phyloP scores from a whole-genome alignment of 2,888 invertebrate genomes.

The Ormia ochracea region DNA sequence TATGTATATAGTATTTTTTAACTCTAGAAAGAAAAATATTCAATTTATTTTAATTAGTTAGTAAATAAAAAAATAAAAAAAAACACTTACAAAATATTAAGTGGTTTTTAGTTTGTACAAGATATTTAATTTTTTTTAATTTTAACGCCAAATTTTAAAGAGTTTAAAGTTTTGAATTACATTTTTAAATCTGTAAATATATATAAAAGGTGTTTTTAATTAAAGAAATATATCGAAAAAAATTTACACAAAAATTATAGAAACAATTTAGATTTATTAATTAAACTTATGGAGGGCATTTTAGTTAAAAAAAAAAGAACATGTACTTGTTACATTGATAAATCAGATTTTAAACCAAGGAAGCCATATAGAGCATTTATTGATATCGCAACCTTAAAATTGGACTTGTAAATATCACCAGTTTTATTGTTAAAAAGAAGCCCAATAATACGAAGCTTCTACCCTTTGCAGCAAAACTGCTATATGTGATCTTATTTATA shows the following conservation, averaged over 20 bases:
- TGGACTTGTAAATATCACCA: too few relatives aligned
- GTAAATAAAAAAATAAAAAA: constrained; percentile 20
- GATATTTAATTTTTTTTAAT: neutral
- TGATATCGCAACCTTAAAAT: too few relatives aligned
- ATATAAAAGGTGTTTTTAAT: constrained; percentile 28
- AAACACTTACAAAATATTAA: too few relatives aligned
- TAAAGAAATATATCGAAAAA: neutral
- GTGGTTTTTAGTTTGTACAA: too few relatives aligned
- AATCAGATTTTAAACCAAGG: neutral
- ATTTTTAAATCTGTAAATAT: constrained; percentile 48
- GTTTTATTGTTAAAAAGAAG: too few relatives aligned
- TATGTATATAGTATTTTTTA: neutral
- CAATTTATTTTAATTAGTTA: neutral
- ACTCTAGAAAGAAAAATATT: neutral
- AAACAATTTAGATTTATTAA: neutral
- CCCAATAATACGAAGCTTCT: too few relatives aligned
- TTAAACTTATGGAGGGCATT: constrained; percentile 14
- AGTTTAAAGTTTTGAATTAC: constrained; percentile 34
- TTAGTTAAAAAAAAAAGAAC: neutral
- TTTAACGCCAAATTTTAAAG: constrained; percentile 54
- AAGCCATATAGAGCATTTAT: neutral
- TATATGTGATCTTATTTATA: too few relatives aligned
- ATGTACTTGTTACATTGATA: neutral
- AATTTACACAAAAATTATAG: neutral
- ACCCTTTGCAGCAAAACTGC: too few relatives aligned